Conservation (phyloP, 2,888 invertebrate species). For the Hydriomena furcata region DNA sequence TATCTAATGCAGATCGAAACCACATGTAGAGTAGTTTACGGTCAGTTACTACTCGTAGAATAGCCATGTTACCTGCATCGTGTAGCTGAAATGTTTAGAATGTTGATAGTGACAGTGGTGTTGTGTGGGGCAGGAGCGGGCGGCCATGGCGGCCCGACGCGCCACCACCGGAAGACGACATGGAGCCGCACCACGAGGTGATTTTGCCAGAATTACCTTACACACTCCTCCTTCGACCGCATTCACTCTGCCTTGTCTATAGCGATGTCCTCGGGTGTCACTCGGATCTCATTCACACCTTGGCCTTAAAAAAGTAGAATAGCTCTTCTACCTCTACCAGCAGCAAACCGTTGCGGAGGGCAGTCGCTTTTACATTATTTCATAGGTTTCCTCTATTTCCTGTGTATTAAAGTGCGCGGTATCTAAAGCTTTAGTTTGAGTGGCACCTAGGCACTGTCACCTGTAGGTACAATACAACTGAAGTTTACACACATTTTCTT, state of each 20-base stretch:
- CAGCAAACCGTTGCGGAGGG: slow-evolving; percentile 30
- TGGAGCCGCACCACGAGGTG: slow-evolving; percentile 80
- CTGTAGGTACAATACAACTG: slow-evolving; percentile 37
- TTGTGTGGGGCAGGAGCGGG: slow-evolving; percentile 78
- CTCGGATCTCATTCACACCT: slow-evolving; percentile 46
- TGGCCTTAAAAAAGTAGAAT: slow-evolving; percentile 27
- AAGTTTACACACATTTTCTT: slow-evolving; percentile 54
- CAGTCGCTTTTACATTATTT: slow-evolving; percentile 41
- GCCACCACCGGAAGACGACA: slow-evolving; percentile 70
- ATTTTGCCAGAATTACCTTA: slow-evolving; percentile 83
- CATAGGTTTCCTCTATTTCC: slow-evolving; percentile 31
- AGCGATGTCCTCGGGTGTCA: slow-evolving; percentile 70
- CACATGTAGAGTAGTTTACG: slow-evolving; percentile 14
- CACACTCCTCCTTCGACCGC: slow-evolving; percentile 67
- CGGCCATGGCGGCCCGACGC: slow-evolving; percentile 75
- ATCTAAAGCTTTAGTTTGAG: slow-evolving; percentile 52
- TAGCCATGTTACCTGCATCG: slow-evolving; percentile 34
- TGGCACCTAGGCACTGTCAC: slow-evolving; percentile 66
- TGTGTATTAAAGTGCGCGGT: slow-evolving; percentile 31
- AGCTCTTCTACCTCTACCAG: slow-evolving; percentile 14
- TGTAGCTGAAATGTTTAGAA: slow-evolving; percentile 41
- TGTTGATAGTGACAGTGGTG: slow-evolving; percentile 59
- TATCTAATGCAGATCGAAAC: slow-evolving; percentile 3
- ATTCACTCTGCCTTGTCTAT: slow-evolving; percentile 69
- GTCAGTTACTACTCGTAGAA: slow-evolving; percentile 12